Evolutionary conservation across 1,140 invertebrate genomes (phyloP).

Genomic region (Asobara japonica): DNA sequence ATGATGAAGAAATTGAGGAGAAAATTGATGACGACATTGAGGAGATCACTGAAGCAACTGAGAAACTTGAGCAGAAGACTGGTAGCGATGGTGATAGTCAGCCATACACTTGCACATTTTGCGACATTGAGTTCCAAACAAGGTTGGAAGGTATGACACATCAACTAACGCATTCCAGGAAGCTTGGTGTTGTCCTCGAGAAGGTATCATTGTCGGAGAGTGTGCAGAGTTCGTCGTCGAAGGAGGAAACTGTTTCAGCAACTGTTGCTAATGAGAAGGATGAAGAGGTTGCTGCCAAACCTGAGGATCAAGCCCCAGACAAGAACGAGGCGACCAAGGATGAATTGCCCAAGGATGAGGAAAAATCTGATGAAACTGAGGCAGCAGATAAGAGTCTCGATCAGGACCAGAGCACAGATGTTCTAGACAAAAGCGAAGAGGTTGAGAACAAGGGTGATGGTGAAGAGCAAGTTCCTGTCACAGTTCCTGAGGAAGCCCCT

Average conservation of each 20-base stretch:
- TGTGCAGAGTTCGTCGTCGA: not conserved
- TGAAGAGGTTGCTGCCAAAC: not conserved
- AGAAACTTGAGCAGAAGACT: conserved; percentile 12
- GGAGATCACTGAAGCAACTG: conserved; percentile 27
- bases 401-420: too few relatives aligned
- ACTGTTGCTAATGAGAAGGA: not conserved
- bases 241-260: not conserved
- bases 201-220: conserved; percentile 33
- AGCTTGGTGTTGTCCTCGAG: conserved; percentile 49
- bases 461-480: too few relatives aligned
- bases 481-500: not conserved
- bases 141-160: conserved; percentile 50
- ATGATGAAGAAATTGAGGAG: conserved; percentile 28
- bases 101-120: conserved; percentile 50
- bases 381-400: not conserved
- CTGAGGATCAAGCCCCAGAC: not conserved
- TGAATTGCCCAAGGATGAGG: not conserved
- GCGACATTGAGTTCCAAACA: conserved; percentile 47
- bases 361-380: not conserved
- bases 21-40: conserved; percentile 26
- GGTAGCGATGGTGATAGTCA: not conserved
- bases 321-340: not conserved
- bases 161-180: conserved; percentile 53
- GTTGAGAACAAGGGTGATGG: too few relatives aligned
- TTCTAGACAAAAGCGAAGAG: too few relatives aligned